Evolutionary conservation across 2,888 invertebrate genomes (phyloP).

Genomic region (Eubasilissa splendida): DNA sequence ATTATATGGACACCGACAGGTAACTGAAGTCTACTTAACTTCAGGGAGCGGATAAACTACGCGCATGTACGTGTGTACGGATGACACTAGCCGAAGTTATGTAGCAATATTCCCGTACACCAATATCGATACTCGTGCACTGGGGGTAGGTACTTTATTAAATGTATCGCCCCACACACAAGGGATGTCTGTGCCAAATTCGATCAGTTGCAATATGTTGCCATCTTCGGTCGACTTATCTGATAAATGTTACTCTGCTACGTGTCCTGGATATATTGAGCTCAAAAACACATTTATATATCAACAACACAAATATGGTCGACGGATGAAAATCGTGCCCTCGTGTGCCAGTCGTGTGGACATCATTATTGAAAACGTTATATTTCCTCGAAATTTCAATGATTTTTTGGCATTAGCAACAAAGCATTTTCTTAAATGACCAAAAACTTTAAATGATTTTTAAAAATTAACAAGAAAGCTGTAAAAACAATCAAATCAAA

Average conservation of each 20-base stretch:
- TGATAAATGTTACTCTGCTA: constrained; percentile 26
- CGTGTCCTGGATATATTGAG: constrained; percentile 29
- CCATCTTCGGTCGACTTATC: constrained; percentile 35
- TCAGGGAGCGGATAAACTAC: neutral
- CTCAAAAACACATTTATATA: neutral
- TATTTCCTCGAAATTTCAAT: too few relatives aligned
- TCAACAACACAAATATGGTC: too few relatives aligned
- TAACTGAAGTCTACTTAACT: neutral
- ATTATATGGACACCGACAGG: neutral
- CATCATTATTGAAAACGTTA: too few relatives aligned
- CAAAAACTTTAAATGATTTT: too few relatives aligned
- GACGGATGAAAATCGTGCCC: too few relatives aligned
- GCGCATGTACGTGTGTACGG: neutral
- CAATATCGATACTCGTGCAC: constrained; percentile 20
- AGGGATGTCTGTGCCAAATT: constrained; percentile 39
- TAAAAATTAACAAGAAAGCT: too few relatives aligned
- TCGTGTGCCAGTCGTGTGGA: too few relatives aligned
- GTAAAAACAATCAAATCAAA: too few relatives aligned
- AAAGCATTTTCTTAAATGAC: too few relatives aligned
- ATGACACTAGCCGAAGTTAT: constrained; percentile 9
- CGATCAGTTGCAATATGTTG: constrained; percentile 40
- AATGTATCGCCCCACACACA: constrained; percentile 38
- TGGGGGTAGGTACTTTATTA: constrained; percentile 19
- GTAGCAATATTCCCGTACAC: constrained; percentile 36
- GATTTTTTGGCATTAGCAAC: too few relatives aligned